These are phyloP conservation scores for Zeuzera pyrina DNA, from an alignment of 2,888 invertebrate species.

Conservation along the genomic window DNA sequence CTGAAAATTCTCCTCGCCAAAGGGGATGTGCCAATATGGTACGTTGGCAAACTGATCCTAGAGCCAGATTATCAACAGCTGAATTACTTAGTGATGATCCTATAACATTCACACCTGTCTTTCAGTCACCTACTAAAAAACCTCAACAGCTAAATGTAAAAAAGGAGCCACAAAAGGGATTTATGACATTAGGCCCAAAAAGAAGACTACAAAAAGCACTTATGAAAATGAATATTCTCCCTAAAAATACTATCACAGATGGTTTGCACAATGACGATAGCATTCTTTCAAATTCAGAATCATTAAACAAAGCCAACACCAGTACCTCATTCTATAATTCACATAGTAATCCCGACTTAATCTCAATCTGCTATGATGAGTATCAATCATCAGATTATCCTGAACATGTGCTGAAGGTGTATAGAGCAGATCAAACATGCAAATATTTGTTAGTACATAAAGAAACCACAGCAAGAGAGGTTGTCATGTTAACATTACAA, in stretches of 20 bases:
- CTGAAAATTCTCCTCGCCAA: conserved; percentile 86
- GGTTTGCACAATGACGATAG: conserved; percentile 79
- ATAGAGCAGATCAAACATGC: conserved; percentile 96
- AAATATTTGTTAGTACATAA: conserved; percentile 97
- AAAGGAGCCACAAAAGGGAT: conserved; percentile 81
- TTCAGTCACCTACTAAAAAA: conserved; percentile 70
- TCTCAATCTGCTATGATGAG: conserved; percentile 87
- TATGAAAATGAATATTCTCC: conserved; percentile 91
- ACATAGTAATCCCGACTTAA: conserved; percentile 91
- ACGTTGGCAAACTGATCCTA: conserved; percentile 78
- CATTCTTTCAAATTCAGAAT: conserved; percentile 74
- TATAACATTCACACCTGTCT: conserved; percentile 57
- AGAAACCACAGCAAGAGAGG: conserved; percentile 90
- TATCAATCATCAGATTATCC: conserved; percentile 88
- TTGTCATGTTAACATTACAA: conserved; percentile 96
- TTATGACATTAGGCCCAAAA: conserved; percentile 92
- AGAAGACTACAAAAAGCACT: conserved; percentile 87
- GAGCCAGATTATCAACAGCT: conserved; percentile 85
- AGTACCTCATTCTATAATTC: conserved; percentile 81
- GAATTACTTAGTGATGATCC: conserved; percentile 75
- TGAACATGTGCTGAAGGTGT: conserved; percentile 97
- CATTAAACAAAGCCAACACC: conserved; percentile 57
- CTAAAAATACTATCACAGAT: conserved; percentile 84
- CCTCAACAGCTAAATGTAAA: conserved; percentile 72
- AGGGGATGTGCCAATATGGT: conserved; percentile 78